Base-by-base conservation (phyloP, 92 coral and sea anemone genomes). In the Nematostella vectensis region DNA sequence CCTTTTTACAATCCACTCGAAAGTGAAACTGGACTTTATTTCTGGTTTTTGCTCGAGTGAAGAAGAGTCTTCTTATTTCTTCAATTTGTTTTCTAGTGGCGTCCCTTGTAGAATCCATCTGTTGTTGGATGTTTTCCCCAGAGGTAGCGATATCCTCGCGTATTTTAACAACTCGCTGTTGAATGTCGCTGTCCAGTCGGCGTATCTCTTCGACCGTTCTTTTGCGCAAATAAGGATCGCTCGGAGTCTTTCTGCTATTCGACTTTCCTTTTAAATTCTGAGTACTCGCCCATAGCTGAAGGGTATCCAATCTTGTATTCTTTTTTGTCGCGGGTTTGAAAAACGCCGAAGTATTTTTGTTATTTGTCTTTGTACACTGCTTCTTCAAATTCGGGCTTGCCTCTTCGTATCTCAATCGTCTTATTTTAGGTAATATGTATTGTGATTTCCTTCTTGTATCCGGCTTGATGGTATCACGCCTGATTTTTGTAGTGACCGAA, bases 11-110 rank as follows among this genome's bases (percentile, higher is more conserved):
- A n/a, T n/a, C n/a, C n/a, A n/a, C n/a, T 33, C 15, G 15, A 33
- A 33, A 33, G 6, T 33, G 8, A 15, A 33, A 33, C 15, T 33
- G 40, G 40, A 33, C 40, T 33, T 33, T 6, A 6, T 15, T 6
- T 33, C 15, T 33, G 15, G 6, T 33, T 15, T 33, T 33, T 15
- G 8, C 40, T 6, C 15, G 6, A 6, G 15, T 6, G 15, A 33
- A 15, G 40, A 58, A 58, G 48, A 33, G 33, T 63, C 50, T 63
- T 25, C 69, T 63, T 58, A 63, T 31, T 29, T 63, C 69, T 13
- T 52, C 49, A 19, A 63, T 63, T 50, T 63, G 57, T 51, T 63
- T 63, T 38, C 47, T 50, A 3, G 69, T 63, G 25, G 57, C 23
- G 1, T 17, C 31, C 40, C 69, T 31, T 21, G 49, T 55, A 38